These are phyloP conservation scores for Leucophenga montana DNA, from an alignment of 2,888 invertebrate genomes.

Conservation along the genomic window DNA sequence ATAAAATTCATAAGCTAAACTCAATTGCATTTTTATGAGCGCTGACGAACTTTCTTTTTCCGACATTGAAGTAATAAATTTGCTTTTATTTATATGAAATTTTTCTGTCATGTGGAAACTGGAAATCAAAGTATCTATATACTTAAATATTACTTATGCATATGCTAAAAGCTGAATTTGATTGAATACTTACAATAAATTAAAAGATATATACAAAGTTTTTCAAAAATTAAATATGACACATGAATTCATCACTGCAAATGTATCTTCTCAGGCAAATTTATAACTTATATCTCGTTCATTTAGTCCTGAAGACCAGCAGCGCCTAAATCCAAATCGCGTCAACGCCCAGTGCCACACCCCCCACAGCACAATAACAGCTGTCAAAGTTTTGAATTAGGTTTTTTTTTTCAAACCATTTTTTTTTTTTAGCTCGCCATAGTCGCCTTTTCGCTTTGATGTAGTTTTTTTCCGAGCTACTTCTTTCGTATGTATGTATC, in stretches of 20 bases:
- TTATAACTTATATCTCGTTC: too few relatives aligned
- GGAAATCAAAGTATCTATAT: too few relatives aligned
- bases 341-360: constrained; percentile 5
- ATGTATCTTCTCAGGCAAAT: too few relatives aligned
- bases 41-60: neutral
- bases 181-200: too few relatives aligned
- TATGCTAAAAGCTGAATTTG: too few relatives aligned
- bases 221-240: too few relatives aligned
- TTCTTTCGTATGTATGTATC: constrained; percentile 1
- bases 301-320: too few relatives aligned
- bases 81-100: constrained; percentile 14
- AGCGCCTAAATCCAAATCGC: constrained; percentile 5
- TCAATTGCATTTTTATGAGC: constrained; percentile 18
- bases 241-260: too few relatives aligned
- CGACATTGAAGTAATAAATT: constrained; percentile 11
- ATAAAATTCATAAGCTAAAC: neutral
- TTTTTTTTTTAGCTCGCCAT: neutral
- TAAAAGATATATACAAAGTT: too few relatives aligned
- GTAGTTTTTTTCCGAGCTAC: constrained; percentile 3
- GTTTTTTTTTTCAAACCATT: neutral
- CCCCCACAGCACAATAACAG: constrained; percentile 17
- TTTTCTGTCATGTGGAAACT: too few relatives aligned
- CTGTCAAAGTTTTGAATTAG: constrained; percentile 23
- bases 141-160: too few relatives aligned
- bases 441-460: constrained; percentile 22